Conservation (phyloP, 2,113 vertebrate species). For the Rattus rattus region DNA sequence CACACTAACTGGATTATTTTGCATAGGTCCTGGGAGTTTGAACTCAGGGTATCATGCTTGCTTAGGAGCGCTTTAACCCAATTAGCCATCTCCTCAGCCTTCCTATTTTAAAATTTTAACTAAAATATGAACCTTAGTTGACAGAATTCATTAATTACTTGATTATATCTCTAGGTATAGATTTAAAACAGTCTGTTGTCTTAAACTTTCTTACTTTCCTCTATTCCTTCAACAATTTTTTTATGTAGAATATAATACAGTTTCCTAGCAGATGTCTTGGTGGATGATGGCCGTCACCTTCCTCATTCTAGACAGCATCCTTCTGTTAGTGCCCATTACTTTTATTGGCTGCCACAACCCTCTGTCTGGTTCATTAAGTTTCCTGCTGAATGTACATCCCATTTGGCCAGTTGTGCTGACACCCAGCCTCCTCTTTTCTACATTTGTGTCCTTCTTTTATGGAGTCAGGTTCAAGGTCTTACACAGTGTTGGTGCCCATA, state of each 20-base stretch:
- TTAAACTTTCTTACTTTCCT: slow-evolving; percentile 39
- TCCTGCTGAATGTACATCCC: not conserved
- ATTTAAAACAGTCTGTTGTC: slow-evolving; percentile 34
- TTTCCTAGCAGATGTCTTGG: not conserved
- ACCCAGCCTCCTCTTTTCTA: not conserved
- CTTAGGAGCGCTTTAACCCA: not conserved
- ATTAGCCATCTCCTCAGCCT: not conserved
- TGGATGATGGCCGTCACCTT: not conserved
- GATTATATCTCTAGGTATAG: not conserved
- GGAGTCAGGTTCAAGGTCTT: slow-evolving; percentile 29
- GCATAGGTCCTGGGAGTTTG: not conserved
- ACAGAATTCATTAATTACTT: slow-evolving; percentile 15
- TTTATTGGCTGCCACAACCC: not conserved
- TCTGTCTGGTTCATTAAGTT: slow-evolving; percentile 43
- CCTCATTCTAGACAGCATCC: not conserved
- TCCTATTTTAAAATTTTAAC: not conserved
- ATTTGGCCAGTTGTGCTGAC: slow-evolving; percentile 31
- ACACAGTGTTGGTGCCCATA: not conserved
- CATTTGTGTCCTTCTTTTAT: not conserved
- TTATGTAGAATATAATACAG: slow-evolving; percentile 32
- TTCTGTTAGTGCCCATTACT: slow-evolving; percentile 17
- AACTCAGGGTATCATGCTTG: not conserved
- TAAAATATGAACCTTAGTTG: slow-evolving; percentile 24
- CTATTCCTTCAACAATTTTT: slow-evolving; percentile 24
- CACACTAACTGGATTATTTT: not conserved